Evolutionary conservation across 2,113 vertebrate species (phyloP), one percentile per base, ranked within the genome.

Genomic region (Empidonax alnorum): DNA sequence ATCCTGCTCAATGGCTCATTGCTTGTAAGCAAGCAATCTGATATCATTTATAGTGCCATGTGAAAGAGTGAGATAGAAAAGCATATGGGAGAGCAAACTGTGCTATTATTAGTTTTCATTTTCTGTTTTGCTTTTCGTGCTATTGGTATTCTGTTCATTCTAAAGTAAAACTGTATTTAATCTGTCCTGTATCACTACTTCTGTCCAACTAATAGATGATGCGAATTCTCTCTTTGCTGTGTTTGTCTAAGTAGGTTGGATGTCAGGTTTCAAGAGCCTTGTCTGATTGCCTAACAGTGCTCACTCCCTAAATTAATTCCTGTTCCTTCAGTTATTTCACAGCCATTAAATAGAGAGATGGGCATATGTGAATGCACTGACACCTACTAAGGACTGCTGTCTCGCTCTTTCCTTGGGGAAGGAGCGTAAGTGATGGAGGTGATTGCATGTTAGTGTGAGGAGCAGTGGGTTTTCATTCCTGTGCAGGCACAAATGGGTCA

Each of bases 1-100:
- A 81, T 95, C 94, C 73, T 65, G 39, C 78, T 76, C 83, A 85
- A 85, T 93, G 71, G 50, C 68, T 93, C 84, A 85, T 96, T 94
- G 53, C 46, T 78, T 91, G 83, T 52, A 66, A 84, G 87, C 50
- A 84, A 90, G 73, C 63, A 84, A 56, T 55, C 77, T 94, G 82
- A 76, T 87, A 68, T 42, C 44, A 62, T 55, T 95, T 76, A 39
- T 33, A 75, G 84, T 68, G 56, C 56, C n/a, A 35, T 62, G 47
- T 90, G 65, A 79, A 82, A 89, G 2, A 65, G 20, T 4, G 61
- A 73, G 62, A 72, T 46, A 52, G 72, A 77, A 61, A 86, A 66
- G n/a, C 76, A 80, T 33, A 74, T 62, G 56, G 56, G 22, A 81
- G 44, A 76, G n/a, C 25, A 78, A 89, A 93, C 61, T 80, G 33